Percentiles rank a stretch among this genome's conserved stretches.
phyloP scores from a whole-genome alignment of 2,888 invertebrate species.

The Dinocampus coccinellae region DNA sequence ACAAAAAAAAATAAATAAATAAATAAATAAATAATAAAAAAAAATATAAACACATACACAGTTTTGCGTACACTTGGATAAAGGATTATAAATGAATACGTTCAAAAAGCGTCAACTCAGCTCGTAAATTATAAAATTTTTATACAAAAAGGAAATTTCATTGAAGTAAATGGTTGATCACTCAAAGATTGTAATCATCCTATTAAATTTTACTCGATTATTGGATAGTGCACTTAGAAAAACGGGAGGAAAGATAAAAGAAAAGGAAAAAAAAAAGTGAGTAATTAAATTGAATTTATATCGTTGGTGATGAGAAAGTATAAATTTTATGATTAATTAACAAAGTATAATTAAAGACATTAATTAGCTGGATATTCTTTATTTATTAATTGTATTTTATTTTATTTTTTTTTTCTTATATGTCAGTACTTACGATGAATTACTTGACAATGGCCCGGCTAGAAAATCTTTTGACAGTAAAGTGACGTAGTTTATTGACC shows the following conservation, averaged over 20 bases:
- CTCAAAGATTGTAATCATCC: neutral
- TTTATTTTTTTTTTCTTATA: neutral
- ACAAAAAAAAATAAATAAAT: neutral
- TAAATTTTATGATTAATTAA: neutral
- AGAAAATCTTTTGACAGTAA: slow-evolving; percentile 8
- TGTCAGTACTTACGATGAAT: neutral
- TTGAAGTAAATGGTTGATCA: neutral
- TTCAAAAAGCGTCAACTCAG: neutral
- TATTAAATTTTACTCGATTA: neutral
- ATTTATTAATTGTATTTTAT: too few species aligned
- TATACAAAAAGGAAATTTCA: neutral
- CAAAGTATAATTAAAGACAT: neutral
- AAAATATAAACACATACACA: neutral
- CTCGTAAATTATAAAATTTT: neutral
- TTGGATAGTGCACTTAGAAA: neutral
- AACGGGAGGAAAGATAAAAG: too few species aligned
- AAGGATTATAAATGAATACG: neutral
- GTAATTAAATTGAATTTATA: neutral
- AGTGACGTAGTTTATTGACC: slow-evolving; percentile 14
- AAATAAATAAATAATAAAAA: neutral
- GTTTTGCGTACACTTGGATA: neutral
- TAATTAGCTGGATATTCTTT: neutral
- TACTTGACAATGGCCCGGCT: neutral
- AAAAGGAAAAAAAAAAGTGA: too few species aligned
- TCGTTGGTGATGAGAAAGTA: neutral